Percentiles rank a stretch among this genome's conserved stretches.
Evolutionary conservation across 2,888 invertebrate species (phyloP).

Genomic region (Nephrotoma guestfalica): DNA sequence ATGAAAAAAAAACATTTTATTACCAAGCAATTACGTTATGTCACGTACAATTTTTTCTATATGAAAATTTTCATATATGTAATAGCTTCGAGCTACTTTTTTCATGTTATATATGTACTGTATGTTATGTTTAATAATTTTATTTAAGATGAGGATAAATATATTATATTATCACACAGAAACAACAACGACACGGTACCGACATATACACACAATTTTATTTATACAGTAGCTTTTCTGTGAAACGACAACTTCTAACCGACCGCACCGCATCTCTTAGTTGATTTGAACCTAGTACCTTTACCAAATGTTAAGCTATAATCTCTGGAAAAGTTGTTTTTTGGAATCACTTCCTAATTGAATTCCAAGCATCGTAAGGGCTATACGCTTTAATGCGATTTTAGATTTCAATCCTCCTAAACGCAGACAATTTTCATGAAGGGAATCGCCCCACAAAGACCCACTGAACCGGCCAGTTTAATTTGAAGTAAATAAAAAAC

Average conservation of each 20-base stretch:
- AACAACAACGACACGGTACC: background rate
- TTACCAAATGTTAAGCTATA: too few species aligned
- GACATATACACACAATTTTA: background rate
- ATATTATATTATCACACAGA: background rate
- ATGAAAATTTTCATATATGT: slow-evolving; percentile 1
- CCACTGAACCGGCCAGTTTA: too few species aligned
- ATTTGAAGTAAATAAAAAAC: too few species aligned
- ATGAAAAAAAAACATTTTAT: background rate
- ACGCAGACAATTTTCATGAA: too few species aligned
- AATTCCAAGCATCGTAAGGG: too few species aligned
- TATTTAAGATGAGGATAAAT: background rate
- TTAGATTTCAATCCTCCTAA: too few species aligned
- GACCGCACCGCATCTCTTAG: background rate
- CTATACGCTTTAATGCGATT: too few species aligned
- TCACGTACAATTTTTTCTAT: slow-evolving; percentile 3
- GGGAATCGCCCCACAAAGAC: too few species aligned
- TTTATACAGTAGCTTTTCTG: background rate
- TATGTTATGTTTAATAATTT: background rate
- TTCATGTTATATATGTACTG: background rate
- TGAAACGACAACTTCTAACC: background rate
- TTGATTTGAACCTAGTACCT: too few species aligned
- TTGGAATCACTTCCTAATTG: too few species aligned
- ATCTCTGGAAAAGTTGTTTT: too few species aligned
- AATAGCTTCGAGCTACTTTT: background rate
- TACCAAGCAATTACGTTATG: slow-evolving; percentile 4